Evolutionary conservation across 35 echinoderm and acorn worm genomes (phyloP), one percentile per base, ranked within the genome.

Genomic region (Apostichopus californicus): DNA sequence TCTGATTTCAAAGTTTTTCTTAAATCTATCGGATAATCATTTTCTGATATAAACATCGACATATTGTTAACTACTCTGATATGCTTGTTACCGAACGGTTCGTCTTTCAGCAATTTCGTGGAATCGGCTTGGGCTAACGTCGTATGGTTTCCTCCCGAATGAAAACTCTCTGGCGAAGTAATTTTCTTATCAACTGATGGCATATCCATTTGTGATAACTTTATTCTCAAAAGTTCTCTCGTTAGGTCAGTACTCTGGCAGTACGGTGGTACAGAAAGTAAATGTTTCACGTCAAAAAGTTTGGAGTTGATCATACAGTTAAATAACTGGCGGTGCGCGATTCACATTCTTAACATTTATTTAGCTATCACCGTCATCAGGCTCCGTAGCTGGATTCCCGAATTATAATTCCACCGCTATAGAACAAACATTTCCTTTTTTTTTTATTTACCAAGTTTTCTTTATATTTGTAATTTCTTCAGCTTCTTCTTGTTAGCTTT

Each of bases 1-100:
- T 28, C 22, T 66, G 57, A 1, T n/a, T 23, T 46, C 68, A 18
- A 71, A 10, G 24, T 8, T 20, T 63, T 46, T 73, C 61, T 60
- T 17, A 89, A 72, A 73, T 89, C 86, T 57, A 89, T 25, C 1
- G 86, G 64, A 46, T 21, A 89, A 14, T 72, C 28, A 11, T 3
- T 23, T 11, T 85, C 56, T 9, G 1, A 58, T 58, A 22, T 1
- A 5, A 85, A 56, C n/a, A 6, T 13, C 17, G 15, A 58, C 14
- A 56, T 23, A 59, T 57, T 85, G 8, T 6, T 20, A 59, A 14
- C n/a, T 58, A 52, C 17, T 58, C 20, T 59, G 55, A 8, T 85
- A 58, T 21, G 10, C 58, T 5, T 85, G 81, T 25, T 18, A 18
- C 17, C n/a, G 14, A 75, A 75, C 7, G 15, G 71, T n/a, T 22